Conservation (phyloP, 1,140 invertebrate species). For the Zophobas atratus region DNA sequence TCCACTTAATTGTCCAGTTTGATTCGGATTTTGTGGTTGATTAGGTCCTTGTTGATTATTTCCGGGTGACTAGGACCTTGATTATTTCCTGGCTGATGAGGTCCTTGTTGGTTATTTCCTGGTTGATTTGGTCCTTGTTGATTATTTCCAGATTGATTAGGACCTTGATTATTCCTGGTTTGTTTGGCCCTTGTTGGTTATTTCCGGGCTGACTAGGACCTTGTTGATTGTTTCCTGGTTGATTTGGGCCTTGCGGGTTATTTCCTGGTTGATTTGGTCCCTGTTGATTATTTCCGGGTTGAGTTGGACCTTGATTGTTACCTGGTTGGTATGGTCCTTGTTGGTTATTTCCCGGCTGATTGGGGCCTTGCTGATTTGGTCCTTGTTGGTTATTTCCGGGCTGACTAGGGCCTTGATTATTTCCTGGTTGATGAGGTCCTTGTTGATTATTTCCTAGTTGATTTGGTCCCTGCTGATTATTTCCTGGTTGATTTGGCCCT, state of each 20-base stretch:
- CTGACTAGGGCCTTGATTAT: not conserved
- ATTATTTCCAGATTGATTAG: conserved; percentile 53
- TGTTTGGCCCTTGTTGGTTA: conserved; percentile 16
- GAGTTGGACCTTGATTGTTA: conserved; percentile 48
- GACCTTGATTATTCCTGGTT: conserved; percentile 40
- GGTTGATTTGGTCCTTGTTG: conserved; percentile 54
- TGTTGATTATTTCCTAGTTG: not conserved
- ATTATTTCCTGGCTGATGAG: conserved; percentile 16
- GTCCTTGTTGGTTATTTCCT: conserved; percentile 52
- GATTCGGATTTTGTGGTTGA: conserved; percentile 53
- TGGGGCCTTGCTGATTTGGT: not conserved
- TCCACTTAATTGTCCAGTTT: conserved; percentile 17
- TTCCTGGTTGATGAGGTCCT: not conserved
- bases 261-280: conserved; percentile 56
- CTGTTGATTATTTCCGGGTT: conserved; percentile 49
- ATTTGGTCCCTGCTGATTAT: not conserved
- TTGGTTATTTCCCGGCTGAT: conserved; percentile 21
- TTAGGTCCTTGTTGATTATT: conserved; percentile 43
- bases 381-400: not conserved
- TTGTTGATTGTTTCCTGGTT: conserved; percentile 48
- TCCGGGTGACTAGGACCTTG: conserved; percentile 56
- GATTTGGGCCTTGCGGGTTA: conserved; percentile 52
- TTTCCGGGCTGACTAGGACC: conserved; percentile 20
- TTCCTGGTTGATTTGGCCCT: conserved; percentile 60
- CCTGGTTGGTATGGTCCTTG: conserved; percentile 57